Conservation (phyloP, 2,888 invertebrate species). For the Eilema sororculum region DNA sequence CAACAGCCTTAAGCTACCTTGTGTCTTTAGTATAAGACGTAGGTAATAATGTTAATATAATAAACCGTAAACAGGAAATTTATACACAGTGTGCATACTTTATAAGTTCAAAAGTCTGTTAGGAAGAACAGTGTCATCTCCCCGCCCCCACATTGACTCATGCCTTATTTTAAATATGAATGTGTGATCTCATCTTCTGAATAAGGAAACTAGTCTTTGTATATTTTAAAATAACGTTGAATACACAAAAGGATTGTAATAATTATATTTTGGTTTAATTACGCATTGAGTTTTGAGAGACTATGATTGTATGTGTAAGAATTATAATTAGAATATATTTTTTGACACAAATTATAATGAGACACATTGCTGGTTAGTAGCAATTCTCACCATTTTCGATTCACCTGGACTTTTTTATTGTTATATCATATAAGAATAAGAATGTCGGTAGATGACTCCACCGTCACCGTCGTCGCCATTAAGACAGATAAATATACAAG, state of each 20-base stretch:
- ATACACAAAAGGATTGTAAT: conserved; percentile 22
- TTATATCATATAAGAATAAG: too few relatives aligned
- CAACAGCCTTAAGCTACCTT: not conserved
- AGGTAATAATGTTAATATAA: not conserved
- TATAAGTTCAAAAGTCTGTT: conserved; percentile 30
- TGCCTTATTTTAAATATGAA: conserved; percentile 13
- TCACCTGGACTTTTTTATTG: too few relatives aligned
- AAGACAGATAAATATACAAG: too few relatives aligned
- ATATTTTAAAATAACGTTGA: conserved; percentile 24
- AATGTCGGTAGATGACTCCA: too few relatives aligned
- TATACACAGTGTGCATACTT: conserved; percentile 13
- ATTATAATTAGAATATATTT: too few relatives aligned
- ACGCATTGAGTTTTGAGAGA: not conserved
- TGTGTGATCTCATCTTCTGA: conserved; percentile 49
- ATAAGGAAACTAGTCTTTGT: conserved; percentile 37
- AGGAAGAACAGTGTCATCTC: conserved; percentile 34
- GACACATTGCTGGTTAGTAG: too few relatives aligned
- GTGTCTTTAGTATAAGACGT: conserved; percentile 1
- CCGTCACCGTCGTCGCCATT: too few relatives aligned
- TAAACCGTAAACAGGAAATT: not conserved
- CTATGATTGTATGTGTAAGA: not conserved
- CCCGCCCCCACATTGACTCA: conserved; percentile 46
- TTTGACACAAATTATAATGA: too few relatives aligned
- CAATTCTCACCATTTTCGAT: too few relatives aligned
- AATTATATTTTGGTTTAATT: conserved; percentile 22